phyloP scores from a whole-genome alignment of 2,797 vertebrate species.

The Lutjanus campechanus region DNA sequence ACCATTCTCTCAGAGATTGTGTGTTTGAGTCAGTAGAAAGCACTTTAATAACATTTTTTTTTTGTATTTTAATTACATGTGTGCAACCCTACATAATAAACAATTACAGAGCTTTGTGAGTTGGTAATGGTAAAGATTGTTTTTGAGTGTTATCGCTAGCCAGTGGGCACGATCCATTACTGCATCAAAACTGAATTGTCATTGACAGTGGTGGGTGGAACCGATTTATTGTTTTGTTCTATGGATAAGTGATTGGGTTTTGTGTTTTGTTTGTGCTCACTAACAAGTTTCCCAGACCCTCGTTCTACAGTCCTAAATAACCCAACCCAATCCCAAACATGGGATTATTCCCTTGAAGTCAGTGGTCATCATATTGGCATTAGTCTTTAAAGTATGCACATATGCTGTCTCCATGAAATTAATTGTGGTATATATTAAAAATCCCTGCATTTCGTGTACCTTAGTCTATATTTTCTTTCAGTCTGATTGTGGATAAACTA shows the following conservation, averaged over 20 bases:
- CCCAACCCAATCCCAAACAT: conserved; percentile 62
- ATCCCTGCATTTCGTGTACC: conserved; percentile 82
- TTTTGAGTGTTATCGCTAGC: conserved; percentile 69
- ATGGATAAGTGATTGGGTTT: conserved; percentile 80
- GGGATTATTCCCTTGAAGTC: conserved; percentile 69
- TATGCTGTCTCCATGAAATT: conserved; percentile 82
- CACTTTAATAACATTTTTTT: conserved; percentile 81
- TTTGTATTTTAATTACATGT: conserved; percentile 75
- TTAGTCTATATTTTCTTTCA: conserved; percentile 83
- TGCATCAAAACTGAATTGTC: conserved; percentile 67
- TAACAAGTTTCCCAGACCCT: conserved; percentile 77
- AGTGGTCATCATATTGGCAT: conserved; percentile 82
- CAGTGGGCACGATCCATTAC: conserved; percentile 64
- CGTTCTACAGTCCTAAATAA: conserved; percentile 66
- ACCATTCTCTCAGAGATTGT: conserved; percentile 81
- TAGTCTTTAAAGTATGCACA: conserved; percentile 84
- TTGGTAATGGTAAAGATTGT: conserved; percentile 73
- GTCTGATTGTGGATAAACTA: conserved; percentile 84
- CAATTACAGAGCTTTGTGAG: conserved; percentile 67
- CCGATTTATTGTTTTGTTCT: conserved; percentile 77
- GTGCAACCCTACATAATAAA: conserved; percentile 55
- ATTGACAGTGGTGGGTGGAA: conserved; percentile 73
- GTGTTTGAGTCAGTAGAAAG: conserved; percentile 84
- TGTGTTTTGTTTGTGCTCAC: conserved; percentile 85
- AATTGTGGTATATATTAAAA: conserved; percentile 84